phyloP scores from a whole-genome alignment of 2,888 invertebrate genomes.

The Lapara coniferarum region DNA sequence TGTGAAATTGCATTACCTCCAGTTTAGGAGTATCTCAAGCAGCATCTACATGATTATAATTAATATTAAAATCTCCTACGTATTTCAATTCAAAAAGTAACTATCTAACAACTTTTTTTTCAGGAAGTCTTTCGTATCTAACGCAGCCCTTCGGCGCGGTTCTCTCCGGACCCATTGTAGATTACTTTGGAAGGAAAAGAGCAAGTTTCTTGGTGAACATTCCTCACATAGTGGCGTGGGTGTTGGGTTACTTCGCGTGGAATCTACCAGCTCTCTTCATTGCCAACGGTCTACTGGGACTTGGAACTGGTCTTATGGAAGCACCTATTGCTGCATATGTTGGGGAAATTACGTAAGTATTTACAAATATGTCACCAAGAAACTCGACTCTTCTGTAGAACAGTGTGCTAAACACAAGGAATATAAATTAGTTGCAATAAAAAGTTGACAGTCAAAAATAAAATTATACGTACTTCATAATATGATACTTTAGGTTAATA shows the following conservation, averaged over 20 bases:
- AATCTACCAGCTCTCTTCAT: conserved; percentile 73
- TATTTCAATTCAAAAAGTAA: background rate
- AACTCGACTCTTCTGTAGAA: too few relatives aligned
- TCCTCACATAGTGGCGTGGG: conserved; percentile 82
- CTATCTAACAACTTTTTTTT: conserved; percentile 35
- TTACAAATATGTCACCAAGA: background rate
- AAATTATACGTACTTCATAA: too few relatives aligned
- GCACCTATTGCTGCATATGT: conserved; percentile 84
- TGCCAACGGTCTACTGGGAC: conserved; percentile 77
- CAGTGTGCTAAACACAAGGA: too few relatives aligned
- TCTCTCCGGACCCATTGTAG: conserved; percentile 80
- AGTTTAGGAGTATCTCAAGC: background rate
- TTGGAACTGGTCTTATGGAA: conserved; percentile 84
- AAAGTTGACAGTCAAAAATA: too few relatives aligned
- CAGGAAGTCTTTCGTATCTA: conserved; percentile 82
- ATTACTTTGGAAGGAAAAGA: conserved; percentile 81
- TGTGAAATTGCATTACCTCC: background rate
- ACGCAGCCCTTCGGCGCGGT: conserved; percentile 83
- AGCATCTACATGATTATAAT: too few relatives aligned
- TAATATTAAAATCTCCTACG: background rate
- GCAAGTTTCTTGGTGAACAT: conserved; percentile 81
- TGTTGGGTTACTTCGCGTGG: conserved; percentile 77
- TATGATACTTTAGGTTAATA: too few relatives aligned
- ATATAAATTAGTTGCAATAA: too few relatives aligned
- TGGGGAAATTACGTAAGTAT: conserved; percentile 80